A percentile compares a stretch with the other conserved stretches of the same genome.
Evolutionary conservation across 2,113 vertebrate species (phyloP).

Genomic region (Corythaixoides concolor): DNA sequence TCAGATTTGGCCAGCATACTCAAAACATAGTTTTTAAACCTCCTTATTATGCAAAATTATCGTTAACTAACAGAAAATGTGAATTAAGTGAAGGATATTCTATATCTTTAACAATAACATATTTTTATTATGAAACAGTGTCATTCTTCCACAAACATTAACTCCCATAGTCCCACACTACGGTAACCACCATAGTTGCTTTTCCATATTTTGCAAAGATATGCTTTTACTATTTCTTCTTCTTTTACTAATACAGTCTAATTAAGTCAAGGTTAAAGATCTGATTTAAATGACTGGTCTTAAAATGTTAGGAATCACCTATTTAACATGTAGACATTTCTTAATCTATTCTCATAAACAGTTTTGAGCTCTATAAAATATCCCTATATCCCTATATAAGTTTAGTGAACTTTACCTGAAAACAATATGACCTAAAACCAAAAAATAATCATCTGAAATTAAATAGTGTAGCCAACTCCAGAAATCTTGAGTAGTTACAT

Average conservation of each 20-base stretch:
- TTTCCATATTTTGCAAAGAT: background rate
- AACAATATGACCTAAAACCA: background rate
- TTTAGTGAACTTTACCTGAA: background rate
- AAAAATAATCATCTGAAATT: background rate
- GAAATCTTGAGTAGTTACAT: background rate
- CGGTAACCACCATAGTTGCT: background rate
- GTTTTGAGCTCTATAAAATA: background rate
- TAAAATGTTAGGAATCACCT: background rate
- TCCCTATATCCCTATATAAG: background rate
- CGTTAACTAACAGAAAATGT: background rate
- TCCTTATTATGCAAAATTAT: background rate
- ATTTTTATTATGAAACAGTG: background rate
- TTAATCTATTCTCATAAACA: background rate
- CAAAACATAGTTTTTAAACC: background rate
- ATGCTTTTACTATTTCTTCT: background rate
- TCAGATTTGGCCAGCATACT: background rate
- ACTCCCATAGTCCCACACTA: background rate
- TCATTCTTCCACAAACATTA: background rate
- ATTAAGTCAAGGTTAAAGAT: background rate
- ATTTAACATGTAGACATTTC: background rate
- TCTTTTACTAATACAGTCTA: background rate
- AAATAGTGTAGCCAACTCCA: background rate
- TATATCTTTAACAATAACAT: background rate
- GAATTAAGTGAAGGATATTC: background rate
- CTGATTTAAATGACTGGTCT: background rate